Evolutionary conservation across 37 sponge, comb jelly and placozoan species (phyloP), one percentile per base, ranked within the genome.

Genomic region (Aplysina aerophoba): DNA sequence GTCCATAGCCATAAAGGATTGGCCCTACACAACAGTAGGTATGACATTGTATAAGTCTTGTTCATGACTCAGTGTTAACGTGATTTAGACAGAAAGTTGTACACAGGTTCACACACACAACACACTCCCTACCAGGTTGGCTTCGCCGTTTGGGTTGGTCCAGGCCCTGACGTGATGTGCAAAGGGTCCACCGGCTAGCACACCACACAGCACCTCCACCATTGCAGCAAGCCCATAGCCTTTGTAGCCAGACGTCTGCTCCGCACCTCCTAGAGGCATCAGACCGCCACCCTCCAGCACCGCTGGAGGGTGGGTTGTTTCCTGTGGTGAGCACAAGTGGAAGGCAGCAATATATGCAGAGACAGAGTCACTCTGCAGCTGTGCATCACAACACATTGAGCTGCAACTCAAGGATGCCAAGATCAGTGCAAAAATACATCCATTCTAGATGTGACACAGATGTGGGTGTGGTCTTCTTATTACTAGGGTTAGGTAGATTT

Each of bases 181-280:
- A 81, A 84, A 97, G 8, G 87, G 65, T 4, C 95, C 89, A 0
- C 95, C 97, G 40, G 93, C 72, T 50, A 97, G 81, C 25, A 94
- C 83, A 17, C 97, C 97, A 79, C 97, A 91, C 53, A 97, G 65
- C 58, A 94, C 64, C 63, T 97, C 97, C 69, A 97, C 97, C 93
- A 93, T 94, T 81, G 89, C 90, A 33, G 86, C 91, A 71, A 97
- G 85, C 2, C 95, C 97, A 62, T 94, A 94, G 30, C 97, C 97
- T 59, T 97, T 97, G 88, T 97, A 97, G 17, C 97, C 97, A 68
- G 84, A 88, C 17, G 91, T 92, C 28, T 83, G 73, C 77, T 97
- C 97, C n/a, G 58, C 56, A 6, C 97, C 97, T 25, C 97, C 97
- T 17, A 94, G 78, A 1, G 92, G 94, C 79, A 88, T 39, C 67